phyloP scores from a whole-genome alignment of 2,888 invertebrate genomes.

The Oasisia sp. region DNA sequence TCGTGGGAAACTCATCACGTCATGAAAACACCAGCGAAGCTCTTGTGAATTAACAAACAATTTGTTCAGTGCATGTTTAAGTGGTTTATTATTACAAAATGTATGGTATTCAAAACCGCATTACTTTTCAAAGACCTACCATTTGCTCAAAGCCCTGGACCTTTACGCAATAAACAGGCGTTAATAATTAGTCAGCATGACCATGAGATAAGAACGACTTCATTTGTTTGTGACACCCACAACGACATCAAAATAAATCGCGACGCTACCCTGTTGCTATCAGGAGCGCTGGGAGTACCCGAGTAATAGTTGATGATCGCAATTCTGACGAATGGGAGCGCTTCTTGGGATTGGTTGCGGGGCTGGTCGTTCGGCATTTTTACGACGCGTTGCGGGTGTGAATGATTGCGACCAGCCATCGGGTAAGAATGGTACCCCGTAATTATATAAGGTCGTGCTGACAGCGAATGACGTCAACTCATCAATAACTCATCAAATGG shows the following conservation, averaged over 20 bases:
- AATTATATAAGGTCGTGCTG: slow-evolving; percentile 1
- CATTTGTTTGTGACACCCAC: neutral
- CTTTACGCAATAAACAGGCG: neutral
- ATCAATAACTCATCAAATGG: neutral
- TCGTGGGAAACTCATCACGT: neutral
- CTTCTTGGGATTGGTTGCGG: neutral
- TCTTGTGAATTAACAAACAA: neutral
- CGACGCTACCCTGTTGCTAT: neutral
- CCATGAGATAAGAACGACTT: neutral
- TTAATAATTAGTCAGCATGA: neutral
- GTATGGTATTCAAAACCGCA: neutral
- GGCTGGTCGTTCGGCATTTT: neutral
- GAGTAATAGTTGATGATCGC: neutral
- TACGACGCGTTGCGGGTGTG: neutral
- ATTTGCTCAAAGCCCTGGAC: neutral
- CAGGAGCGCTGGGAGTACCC: neutral
- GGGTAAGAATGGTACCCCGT: neutral
- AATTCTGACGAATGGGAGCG: neutral
- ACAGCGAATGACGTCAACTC: slow-evolving; percentile 11
- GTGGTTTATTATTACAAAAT: neutral
- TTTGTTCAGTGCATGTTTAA: neutral
- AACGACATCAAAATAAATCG: neutral
- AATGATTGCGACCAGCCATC: neutral
- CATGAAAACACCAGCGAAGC: neutral
- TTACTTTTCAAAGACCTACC: neutral